Evolutionary conservation across 2,888 invertebrate species (phyloP), one percentile per base, ranked within the genome.

Genomic region (Anthrax anthrax): DNA sequence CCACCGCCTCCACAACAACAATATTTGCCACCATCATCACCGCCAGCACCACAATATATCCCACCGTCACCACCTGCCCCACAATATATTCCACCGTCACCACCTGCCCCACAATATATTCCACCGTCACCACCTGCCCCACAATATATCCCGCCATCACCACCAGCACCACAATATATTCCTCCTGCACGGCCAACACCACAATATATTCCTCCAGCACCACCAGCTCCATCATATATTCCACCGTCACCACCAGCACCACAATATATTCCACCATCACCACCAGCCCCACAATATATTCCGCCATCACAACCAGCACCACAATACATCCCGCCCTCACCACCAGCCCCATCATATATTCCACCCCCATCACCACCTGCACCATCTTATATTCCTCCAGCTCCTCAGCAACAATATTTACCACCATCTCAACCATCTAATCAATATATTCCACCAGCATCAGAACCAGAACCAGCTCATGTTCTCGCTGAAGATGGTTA

Each of bases 371-470:
- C 44, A 40, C 17, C 27, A 8, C 14, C 29, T 12, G 29, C 29
- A 17, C 3, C 44, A 45, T 23, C 23, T 6, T 23, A 23, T 8
- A 23, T 23, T 23, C 23, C 23, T 23, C 23, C 23, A 23, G 23
- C 23, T 23, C 23, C 23, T 6, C 45, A 34, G 23, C 41, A 40
- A n/a, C 19, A 45, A 16, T 45, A 45, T 17, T 16, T 45, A 19
- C 44, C 46, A 8, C 46, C 46, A 17, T 32, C 13, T 27, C 44
- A 40, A 4, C 46, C 46, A 17, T 32, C 13, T 27, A 45, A 32
- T 10, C 18, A 44, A 39, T 44, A 44, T 14, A 18, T 44, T 39
- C 44, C 44, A n/a, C 44, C 44, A 39, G 44, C 19, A 18, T 41
- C 40, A 18, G 45, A 36, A 13, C 45, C 45, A 17, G 32, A 36